Evolutionary conservation across 2,113 vertebrate genomes (phyloP), one percentile per base, ranked within the genome.

Genomic region (Lontra canadensis): DNA sequence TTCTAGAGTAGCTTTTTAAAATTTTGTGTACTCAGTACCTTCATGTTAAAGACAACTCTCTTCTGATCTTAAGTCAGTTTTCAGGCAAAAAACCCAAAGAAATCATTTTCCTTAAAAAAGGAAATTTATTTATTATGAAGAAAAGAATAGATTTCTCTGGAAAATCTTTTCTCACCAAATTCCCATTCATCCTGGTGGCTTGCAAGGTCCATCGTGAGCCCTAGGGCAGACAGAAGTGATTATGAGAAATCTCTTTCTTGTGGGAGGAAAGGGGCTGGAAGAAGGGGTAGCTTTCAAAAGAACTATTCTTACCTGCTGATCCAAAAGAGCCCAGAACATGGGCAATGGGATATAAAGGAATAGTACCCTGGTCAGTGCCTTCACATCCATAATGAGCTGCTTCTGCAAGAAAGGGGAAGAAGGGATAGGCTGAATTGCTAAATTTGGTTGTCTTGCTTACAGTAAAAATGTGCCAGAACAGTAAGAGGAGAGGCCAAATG

Each of bases 301-400:
- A 89, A 42, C 1, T 14, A 4, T 93, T 94, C 86, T 61, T 98
- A 99, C 99, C 99, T 99, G 99, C 98, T 99, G 99, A 98, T 99
- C 99, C 97, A 99, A 99, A 96, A 99, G 99, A 96, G 99, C 99
- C 99, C 99, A 99, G 98, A 99, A 99, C 99, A 99, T 99, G 21
- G 99, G 99, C 90, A 99, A 98, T 0, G 99, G 99, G 92, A 99
- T 99, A 97, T 99, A 99, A 52, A 99, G 99, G 95, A 99, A 98
- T 91, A 99, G 98, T 23, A 99, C 99, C 3, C 99, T 98, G 18
- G 99, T 99, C 93, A 99, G 99, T 99, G 99, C 99, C 98, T 99
- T 99, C 89, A 99, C 99, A 92, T 99, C 99, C 82, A 98, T 97
- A 95, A 99, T 99, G 92, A 99, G 99, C 47, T 99, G 98, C 96